Evolutionary conservation across 2,113 vertebrate species (phyloP), one percentile per base, ranked within the genome.

Genomic region (Phoenicopterus ruber): DNA sequence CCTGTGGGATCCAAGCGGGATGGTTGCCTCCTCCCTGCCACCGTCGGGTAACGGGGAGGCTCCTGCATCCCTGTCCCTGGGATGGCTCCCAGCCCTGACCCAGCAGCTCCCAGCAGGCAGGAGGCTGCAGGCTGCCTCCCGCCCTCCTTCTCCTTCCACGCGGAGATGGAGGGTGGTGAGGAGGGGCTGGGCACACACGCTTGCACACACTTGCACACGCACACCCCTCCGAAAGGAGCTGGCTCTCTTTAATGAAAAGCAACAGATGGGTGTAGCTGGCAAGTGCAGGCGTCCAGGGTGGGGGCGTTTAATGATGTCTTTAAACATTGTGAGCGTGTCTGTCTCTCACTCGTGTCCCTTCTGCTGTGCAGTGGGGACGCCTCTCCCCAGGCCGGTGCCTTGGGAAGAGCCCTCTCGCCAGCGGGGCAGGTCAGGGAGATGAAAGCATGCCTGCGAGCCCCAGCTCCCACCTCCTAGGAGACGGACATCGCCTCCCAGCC

Each of bases 391-490:
- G 94, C 90, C 65, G 59, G 86, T 82, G 95, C 88, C 96, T 97
- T 90, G 96, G 95, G 94, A 96, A 91, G 95, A 85, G 38, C 93
- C 90, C 92, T 91, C 85, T 87, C 58, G 55, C 96, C 98, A 96
- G 97, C 95, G 7, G 98, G 98, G 98, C 98, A 98, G 98, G 98
- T 98, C 98, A 98, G 94, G 86, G 96, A 99, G 98, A 99, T 99
- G 98, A 99, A 99, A 99, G 99, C 99, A 99, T 99, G 98, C 98
- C 98, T 98, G 97, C 42, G 94, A 97, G 96, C 79, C 95, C 88
- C 96, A 90, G 98, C 98, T 97, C 98, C 97, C 96, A 98, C 98
- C 98, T 98, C 98, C 98, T 99, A 98, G 99, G 99, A 98, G 98
- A 99, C 98, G 98, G 98, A 99, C 98, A 98, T 98, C 95, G 98